Base-by-base conservation (phyloP, 2,113 vertebrate genomes). In the Hypomesus transpacificus region DNA sequence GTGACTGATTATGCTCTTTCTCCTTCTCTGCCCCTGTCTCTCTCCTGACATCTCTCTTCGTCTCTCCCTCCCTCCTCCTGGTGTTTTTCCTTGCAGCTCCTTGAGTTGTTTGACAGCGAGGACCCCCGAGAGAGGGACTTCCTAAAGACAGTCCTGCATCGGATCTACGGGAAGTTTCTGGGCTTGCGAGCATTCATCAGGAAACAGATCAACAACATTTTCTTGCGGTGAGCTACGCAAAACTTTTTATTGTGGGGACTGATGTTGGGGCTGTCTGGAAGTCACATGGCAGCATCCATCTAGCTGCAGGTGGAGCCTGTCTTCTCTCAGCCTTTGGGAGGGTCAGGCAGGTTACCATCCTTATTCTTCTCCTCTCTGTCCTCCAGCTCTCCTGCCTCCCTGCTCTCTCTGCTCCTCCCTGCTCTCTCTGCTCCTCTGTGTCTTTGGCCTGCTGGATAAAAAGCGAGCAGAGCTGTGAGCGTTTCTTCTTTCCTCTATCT, bases 141-240 rank as follows among this genome's bases (percentile, higher is more conserved):
- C 85, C 89, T 99, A 31, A 99, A 99, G 92, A 98, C 97, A 0
- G 94, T 99, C 81, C 92, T 99, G 71, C 97, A 99, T 84, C 94
- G 96, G 72, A 96, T 98, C 85, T 98, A 99, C 60, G 97, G 97
- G 71, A 99, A 99, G 84, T 99, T 99, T 85, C 94, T 99, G 0
- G 97, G 97, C 51, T 85, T 99, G 81, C 91, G 97, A 84, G 97
- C 96, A 14, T 99, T 99, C 91, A 96, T 99, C 93, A 93, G 97
- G 89, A 99, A 99, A 86, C 97, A 99, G 84, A 98, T 98, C 71
- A 99, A 98, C 93, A 99, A 99, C 90, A 98, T 98, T 87, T 99
- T 99, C 82, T 92, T 99, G 88, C 94, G 94, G 97, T 98, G 90
- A 85, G 86, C 72, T 5, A 8, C 21, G 11, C 16, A 54, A 17